A percentile compares a stretch with the other conserved stretches of the same genome.
These are phyloP conservation scores for Manduca sexta DNA, from an alignment of 1,140 invertebrate species.

Conservation along the genomic window DNA sequence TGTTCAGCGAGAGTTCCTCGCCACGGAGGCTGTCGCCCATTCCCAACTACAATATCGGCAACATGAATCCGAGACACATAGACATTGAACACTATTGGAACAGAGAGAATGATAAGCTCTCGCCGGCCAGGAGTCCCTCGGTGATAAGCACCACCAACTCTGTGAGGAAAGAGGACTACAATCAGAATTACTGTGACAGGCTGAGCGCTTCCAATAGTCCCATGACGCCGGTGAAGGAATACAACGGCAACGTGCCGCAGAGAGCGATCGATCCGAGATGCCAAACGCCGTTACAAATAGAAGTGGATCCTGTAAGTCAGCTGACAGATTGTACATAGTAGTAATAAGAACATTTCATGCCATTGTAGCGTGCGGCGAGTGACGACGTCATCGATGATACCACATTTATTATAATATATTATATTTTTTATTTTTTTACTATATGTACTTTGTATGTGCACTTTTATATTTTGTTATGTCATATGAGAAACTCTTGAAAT, in stretches of 20 bases:
- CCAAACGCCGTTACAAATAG: conserved; percentile 74
- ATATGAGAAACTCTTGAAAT: not conserved
- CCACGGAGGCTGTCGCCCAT: conserved; percentile 64
- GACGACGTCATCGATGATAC: no score
- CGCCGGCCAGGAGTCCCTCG: conserved; percentile 41
- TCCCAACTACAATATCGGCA: conserved; percentile 69
- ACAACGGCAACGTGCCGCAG: conserved; percentile 52
- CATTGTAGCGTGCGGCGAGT: no score
- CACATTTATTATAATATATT: no score
- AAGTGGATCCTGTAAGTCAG: conserved; percentile 79
- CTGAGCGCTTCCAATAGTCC: conserved; percentile 49
- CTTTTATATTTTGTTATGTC: not conserved
- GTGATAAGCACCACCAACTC: conserved; percentile 49
- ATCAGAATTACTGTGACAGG: conserved; percentile 66
- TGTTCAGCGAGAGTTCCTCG: conserved; percentile 63
- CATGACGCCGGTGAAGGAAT: conserved; percentile 43
- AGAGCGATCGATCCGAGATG: conserved; percentile 52
- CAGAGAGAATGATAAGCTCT: conserved; percentile 52
- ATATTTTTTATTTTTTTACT: not conserved
- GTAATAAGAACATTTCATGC: no score
- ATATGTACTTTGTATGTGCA: not conserved
- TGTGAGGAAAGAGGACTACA: conserved; percentile 53
- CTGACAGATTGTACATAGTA: no score
- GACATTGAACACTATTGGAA: conserved; percentile 67
- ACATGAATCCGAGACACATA: conserved; percentile 71